A percentile compares a stretch with the other conserved stretches of the same genome.
Conservation (phyloP, 2,888 invertebrate species). For the Drepanosiphum platanoidis region DNA sequence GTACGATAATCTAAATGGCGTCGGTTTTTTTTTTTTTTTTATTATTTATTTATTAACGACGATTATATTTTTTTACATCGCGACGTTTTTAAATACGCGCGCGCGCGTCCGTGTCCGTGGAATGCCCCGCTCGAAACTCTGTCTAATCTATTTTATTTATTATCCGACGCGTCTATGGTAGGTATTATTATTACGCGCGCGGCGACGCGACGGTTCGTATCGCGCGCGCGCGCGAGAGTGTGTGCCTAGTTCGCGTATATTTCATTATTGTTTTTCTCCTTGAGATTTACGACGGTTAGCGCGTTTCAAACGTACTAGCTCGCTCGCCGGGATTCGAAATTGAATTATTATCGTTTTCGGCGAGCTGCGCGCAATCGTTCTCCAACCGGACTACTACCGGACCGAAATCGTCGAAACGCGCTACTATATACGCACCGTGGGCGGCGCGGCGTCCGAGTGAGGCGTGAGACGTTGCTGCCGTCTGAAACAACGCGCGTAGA, state of each 20-base stretch:
- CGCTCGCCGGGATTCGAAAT: neutral
- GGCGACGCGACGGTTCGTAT: too few species aligned
- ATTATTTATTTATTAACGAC: too few species aligned
- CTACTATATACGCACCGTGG: too few species aligned
- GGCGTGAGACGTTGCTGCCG: neutral
- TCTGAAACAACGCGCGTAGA: too few species aligned
- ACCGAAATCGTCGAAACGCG: neutral
- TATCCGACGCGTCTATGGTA: neutral
- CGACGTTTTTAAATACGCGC: constrained; percentile 9
- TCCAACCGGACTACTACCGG: neutral
- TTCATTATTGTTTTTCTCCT: constrained; percentile 1
- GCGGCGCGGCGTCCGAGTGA: too few species aligned
- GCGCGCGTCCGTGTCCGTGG: neutral
- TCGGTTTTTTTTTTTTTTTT: constrained; percentile 20
- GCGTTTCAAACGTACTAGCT: too few species aligned
- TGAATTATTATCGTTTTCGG: neutral
- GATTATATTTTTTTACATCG: constrained; percentile 29
- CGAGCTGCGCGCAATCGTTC: neutral
- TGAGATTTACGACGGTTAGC: neutral
- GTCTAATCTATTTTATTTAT: constrained; percentile 36
- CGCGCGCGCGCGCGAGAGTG: neutral
- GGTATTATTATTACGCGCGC: too few species aligned
- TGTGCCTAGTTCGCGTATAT: neutral
- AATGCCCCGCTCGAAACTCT: constrained; percentile 9
- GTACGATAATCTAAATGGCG: constrained; percentile 22